A percentile compares a stretch with the other conserved stretches of the same genome.
Evolutionary conservation across 2,888 invertebrate genomes (phyloP).

Genomic region (Dryobotodes eremita): DNA sequence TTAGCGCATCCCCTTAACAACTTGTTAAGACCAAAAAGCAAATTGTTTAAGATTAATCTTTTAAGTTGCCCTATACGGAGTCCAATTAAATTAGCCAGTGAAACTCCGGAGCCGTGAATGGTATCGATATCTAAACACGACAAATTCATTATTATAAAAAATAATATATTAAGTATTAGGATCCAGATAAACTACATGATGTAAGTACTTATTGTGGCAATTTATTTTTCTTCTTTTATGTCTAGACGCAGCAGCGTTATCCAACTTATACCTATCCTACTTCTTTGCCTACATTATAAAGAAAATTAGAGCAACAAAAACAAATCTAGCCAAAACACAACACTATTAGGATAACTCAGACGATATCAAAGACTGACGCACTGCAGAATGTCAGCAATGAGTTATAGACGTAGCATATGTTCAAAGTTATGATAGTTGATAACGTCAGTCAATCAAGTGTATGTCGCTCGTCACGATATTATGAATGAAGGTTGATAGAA

Average conservation of each 20-base stretch:
- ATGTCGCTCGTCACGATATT: background rate
- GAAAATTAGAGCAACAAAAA: background rate
- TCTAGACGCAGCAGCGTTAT: background rate
- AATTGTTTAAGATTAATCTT: conserved; percentile 56
- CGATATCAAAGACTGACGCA: conserved; percentile 9
- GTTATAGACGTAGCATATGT: conserved; percentile 19
- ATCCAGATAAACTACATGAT: too few relatives aligned
- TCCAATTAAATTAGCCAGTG: too few relatives aligned
- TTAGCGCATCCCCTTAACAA: too few relatives aligned
- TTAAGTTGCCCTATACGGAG: background rate
- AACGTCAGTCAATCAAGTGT: conserved; percentile 34
- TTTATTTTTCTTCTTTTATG: conserved; percentile 19
- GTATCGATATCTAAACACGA: too few relatives aligned
- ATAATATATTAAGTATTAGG: too few relatives aligned
- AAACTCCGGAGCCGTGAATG: too few relatives aligned
- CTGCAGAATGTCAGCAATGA: conserved; percentile 27
- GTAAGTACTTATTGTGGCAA: too few relatives aligned
- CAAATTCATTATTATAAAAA: too few relatives aligned
- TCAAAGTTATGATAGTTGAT: conserved; percentile 18
- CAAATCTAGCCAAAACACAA: background rate
- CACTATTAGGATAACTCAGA: background rate
- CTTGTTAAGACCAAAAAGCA: conserved; percentile 48
- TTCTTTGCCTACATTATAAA: too few relatives aligned
- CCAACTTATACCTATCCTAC: too few relatives aligned
- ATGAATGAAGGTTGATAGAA: too few relatives aligned